phyloP scores from a whole-genome alignment of 2,888 invertebrate genomes.

The Aphodius granarius region DNA sequence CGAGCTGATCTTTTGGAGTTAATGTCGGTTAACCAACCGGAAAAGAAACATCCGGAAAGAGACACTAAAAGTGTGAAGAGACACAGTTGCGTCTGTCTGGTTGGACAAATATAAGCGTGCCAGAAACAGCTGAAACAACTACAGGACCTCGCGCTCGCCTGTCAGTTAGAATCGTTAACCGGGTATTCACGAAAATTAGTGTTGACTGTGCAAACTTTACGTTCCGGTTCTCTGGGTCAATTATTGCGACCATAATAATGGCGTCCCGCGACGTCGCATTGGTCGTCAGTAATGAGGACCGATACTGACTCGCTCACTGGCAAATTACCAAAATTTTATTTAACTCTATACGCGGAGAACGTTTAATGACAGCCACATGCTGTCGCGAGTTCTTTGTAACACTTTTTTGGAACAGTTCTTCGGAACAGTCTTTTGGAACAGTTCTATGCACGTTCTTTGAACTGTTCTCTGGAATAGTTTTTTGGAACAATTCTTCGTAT shows the following conservation, averaged over 20 bases:
- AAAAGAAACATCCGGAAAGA: neutral
- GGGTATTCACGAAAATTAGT: neutral
- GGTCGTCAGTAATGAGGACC: too few relatives aligned
- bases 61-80: neutral
- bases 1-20: neutral
- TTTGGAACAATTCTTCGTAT: too few relatives aligned
- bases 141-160: too few relatives aligned
- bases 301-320: too few relatives aligned
- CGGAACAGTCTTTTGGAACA: too few relatives aligned
- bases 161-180: neutral
- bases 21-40: neutral
- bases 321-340: too few relatives aligned
- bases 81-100: neutral
- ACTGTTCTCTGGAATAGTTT: too few relatives aligned
- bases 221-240: neutral
- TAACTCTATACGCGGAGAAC: too few relatives aligned
- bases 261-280: neutral
- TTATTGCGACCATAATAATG: neutral
- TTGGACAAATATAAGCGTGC: neutral
- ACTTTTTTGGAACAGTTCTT: too few relatives aligned
- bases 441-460: too few relatives aligned
- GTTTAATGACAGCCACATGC: too few relatives aligned
- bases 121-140: neutral
- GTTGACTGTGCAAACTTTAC: neutral
- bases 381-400: too few relatives aligned